phyloP scores from a whole-genome alignment of 2,888 invertebrate species.

The Cataglyphis altisquamis region DNA sequence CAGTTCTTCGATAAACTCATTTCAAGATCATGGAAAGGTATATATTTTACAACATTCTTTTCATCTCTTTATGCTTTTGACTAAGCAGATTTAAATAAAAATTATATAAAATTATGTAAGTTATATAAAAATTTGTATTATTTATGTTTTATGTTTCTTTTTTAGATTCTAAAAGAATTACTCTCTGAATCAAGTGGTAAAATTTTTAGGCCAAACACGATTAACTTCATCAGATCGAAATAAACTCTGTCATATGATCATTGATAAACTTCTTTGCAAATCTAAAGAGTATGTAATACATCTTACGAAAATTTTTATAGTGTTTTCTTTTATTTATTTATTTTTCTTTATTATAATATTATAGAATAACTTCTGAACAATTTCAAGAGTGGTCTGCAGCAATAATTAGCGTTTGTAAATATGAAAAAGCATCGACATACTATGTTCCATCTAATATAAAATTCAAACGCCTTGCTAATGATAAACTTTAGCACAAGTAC shows the following conservation, averaged over 20 bases:
- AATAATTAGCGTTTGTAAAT: not conserved
- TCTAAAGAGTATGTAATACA: not conserved
- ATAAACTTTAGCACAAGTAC: conserved; percentile 6
- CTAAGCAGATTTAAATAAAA: not conserved
- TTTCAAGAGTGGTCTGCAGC: not conserved
- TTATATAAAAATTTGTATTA: not conserved
- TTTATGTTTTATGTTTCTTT: not conserved
- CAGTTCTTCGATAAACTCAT: not conserved
- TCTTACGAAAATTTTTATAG: not conserved
- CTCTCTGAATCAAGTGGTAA: not conserved
- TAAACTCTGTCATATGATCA: not conserved
- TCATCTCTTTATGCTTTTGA: not conserved
- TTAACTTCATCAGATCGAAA: not conserved
- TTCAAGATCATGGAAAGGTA: conserved; percentile 1
- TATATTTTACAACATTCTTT: not conserved
- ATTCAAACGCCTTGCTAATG: not conserved
- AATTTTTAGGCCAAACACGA: not conserved
- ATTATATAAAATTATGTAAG: not conserved
- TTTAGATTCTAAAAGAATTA: not conserved
- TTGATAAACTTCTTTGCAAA: not conserved
- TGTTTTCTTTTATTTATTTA: not conserved
- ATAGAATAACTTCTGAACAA: not conserved
- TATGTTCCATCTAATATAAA: conserved; percentile 53
- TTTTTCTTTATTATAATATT: not conserved
- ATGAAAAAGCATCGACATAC: conserved; percentile 3